phyloP scores from a whole-genome alignment of 2,888 invertebrate genomes.

The Drosophila rellima region DNA sequence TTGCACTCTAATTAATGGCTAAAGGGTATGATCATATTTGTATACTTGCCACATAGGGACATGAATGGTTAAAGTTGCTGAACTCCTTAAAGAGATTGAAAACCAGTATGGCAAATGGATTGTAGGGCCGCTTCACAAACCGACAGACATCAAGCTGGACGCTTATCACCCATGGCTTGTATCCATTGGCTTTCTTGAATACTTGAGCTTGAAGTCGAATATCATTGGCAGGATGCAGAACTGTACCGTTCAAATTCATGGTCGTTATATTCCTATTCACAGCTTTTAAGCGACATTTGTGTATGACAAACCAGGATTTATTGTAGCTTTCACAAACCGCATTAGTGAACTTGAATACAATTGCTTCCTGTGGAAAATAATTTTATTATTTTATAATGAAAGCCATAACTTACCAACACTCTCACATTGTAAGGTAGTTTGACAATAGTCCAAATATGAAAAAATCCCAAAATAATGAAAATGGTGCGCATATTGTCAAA shows the following conservation, averaged over 20 bases:
- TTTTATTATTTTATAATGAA: not conserved
- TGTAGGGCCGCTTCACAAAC: conserved; percentile 23
- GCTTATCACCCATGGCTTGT: conserved; percentile 44
- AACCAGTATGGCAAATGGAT: conserved; percentile 29
- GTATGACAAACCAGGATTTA: conserved; percentile 42
- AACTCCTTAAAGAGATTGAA: conserved; percentile 20
- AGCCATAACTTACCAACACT: not conserved
- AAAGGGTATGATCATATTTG: not conserved
- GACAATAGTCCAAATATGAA: conserved; percentile 4
- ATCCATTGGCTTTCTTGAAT: conserved; percentile 43
- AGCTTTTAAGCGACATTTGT: conserved; percentile 48
- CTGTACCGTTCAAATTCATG: conserved; percentile 28
- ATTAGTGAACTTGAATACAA: conserved; percentile 47
- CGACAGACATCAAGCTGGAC: conserved; percentile 32
- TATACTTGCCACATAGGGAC: conserved; percentile 39
- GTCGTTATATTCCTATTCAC: conserved; percentile 29
- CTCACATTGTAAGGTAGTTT: conserved; percentile 7
- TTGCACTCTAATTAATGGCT: not conserved
- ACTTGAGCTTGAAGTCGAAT: conserved; percentile 18
- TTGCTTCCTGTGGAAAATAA: conserved; percentile 23
- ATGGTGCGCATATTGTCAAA: conserved; percentile 1
- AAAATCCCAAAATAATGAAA: not conserved
- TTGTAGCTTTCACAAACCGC: conserved; percentile 40
- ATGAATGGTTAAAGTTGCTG: conserved; percentile 51
- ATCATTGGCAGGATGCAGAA: conserved; percentile 18